Evolutionary conservation across 2,888 invertebrate genomes (phyloP), one percentile per base, ranked within the genome.

Genomic region (Phytoseiulus persimilis): DNA sequence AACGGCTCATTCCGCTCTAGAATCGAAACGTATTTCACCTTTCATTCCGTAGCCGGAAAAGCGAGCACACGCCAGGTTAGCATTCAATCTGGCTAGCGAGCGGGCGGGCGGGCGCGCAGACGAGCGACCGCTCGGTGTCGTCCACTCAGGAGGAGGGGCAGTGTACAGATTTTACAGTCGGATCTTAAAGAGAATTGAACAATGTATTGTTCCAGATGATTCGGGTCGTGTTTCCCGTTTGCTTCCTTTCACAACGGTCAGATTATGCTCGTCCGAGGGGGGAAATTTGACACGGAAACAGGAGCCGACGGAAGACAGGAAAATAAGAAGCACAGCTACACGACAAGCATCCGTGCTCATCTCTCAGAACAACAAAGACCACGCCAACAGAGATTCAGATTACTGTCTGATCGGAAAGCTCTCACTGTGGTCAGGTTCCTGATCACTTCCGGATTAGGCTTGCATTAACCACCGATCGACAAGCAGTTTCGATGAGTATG

Each of bases 121-220:
- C 65, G 18, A 2, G 65, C 65, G 65, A 28, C 65, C 65, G 18
- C 23, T 65, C 18, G 65, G 23, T 65, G 65, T 28, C 65, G 18
- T 65, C 65, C 65, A 28, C 65, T n/a, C n/a, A 23, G 18, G 65
- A 28, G 5, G 18, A 6, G 65, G 2, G 18, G 14, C 14, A 6
- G 28, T 28, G 65, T 39, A 39, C 65, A 65, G 28, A 28, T 65
- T 65, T 65, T 46, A 46, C 14, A 46, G 46, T 46, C 9, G 46
- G 14, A 14, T 46, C 14, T 14, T 28, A 65, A 28, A 65, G 65
- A 28, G 65, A 65, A 23, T 65, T 65, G 65, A 65, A 65, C 65
- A 65, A 65, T 65, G 65, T 65, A 65, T 65, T 65, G 65, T 65
- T 65, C 65, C 65, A 65, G 65, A 65, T 65, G 65, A 65, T 65